Evolutionary conservation across 2,113 vertebrate species (phyloP).

Genomic region (Anguilla japonica): DNA sequence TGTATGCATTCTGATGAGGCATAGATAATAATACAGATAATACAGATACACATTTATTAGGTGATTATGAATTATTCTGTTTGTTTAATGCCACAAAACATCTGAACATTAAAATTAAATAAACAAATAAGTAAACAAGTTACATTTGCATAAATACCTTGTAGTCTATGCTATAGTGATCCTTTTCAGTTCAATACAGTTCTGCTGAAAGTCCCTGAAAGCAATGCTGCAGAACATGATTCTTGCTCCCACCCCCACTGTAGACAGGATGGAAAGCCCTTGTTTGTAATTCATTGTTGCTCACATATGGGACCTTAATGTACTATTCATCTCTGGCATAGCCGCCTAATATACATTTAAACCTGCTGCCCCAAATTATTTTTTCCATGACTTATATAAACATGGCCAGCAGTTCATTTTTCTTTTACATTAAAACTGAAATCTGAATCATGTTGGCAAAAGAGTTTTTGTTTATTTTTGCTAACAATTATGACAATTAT

Average conservation of each 20-base stretch:
- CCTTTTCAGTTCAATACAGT: slow-evolving; percentile 49
- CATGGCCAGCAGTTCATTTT: too few relatives aligned
- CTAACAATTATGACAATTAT: too few relatives aligned
- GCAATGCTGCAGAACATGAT: slow-evolving; percentile 48
- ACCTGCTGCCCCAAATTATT: too few relatives aligned
- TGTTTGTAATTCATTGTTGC: slow-evolving; percentile 38
- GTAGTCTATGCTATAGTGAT: slow-evolving; percentile 39
- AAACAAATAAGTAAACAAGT: background rate
- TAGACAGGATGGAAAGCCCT: slow-evolving; percentile 13
- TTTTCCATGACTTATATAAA: background rate
- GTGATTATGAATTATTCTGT: background rate
- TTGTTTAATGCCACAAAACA: background rate
- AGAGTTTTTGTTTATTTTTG: too few relatives aligned
- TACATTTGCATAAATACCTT: slow-evolving; percentile 23
- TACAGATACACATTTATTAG: background rate
- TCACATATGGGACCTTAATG: slow-evolving; percentile 42
- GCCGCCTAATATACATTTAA: background rate
- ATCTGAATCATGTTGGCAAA: too few relatives aligned
- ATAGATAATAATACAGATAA: slow-evolving; percentile 4
- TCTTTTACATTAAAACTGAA: too few relatives aligned
- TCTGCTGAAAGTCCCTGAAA: slow-evolving; percentile 41
- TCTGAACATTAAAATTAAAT: background rate
- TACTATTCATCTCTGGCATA: background rate
- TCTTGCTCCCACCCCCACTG: slow-evolving; percentile 39
- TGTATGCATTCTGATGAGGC: slow-evolving; percentile 19